Conservation (phyloP, 2,797 vertebrate genomes). For the Heliangelus exortis region DNA sequence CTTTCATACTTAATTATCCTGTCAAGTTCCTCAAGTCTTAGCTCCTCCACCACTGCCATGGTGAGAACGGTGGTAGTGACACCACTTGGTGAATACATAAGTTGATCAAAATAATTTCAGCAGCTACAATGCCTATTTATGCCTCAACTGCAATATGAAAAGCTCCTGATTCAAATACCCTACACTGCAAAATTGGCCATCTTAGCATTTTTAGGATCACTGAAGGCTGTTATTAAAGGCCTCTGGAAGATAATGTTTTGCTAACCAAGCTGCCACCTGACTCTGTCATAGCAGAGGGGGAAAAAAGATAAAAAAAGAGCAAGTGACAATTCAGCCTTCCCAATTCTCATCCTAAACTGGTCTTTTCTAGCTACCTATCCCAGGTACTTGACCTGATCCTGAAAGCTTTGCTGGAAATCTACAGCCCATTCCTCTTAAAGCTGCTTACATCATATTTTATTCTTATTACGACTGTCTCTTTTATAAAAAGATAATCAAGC, state of each 20-base stretch:
- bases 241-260: constrained; percentile 14
- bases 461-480: background rate
- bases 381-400: background rate
- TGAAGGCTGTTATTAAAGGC: constrained; percentile 52
- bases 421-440: background rate
- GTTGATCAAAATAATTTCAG: constrained; percentile 65
- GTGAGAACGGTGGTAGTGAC: constrained; percentile 41
- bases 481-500: background rate
- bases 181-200: constrained; percentile 42
- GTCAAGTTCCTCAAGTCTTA: constrained; percentile 63
- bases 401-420: background rate
- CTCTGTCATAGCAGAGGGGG: background rate
- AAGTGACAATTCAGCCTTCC: background rate
- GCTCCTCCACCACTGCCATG: constrained; percentile 51
- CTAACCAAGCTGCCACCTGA: constrained; percentile 6
- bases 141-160: constrained; percentile 25
- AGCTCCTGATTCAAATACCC: constrained; percentile 57
- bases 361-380: background rate
- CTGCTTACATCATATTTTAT: background rate
- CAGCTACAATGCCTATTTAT: constrained; percentile 50
- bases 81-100: constrained; percentile 64
- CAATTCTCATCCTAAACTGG: background rate
- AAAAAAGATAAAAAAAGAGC: background rate
- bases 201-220: constrained; percentile 25
- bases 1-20: constrained; percentile 79